Evolutionary conservation across 37 sponge, comb jelly and placozoan genomes (phyloP), one percentile per base, ranked within the genome.

Genomic region (Ianthella basta): DNA sequence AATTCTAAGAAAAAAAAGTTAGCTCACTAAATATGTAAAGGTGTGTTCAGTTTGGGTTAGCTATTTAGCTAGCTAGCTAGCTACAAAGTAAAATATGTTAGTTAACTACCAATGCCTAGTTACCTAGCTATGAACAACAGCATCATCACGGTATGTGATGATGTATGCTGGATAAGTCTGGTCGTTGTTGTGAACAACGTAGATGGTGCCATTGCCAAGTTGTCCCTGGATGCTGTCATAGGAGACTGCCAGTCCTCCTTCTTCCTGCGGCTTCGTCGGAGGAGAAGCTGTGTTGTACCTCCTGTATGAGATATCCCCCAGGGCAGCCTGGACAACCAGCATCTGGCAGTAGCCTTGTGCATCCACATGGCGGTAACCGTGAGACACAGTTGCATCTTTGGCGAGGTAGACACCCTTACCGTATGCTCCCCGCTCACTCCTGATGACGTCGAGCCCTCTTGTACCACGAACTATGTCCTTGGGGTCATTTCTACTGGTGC

Each of bases 111-210:
- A n/a, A n/a, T n/a, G n/a, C n/a, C n/a, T n/a, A n/a, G n/a, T n/a
- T n/a, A n/a, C n/a, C n/a, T n/a, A n/a, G 3, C 50, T 10, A 44
- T 44, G 50, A 10, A 8, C 50, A 44, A 44, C 50, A 44, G 50
- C 50, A 44, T 44, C 50, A 44, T 44, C 50, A 44, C 50, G 50
- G 10, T 75, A 75, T 21, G 78, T 75, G n/a, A 75, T 75, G 78
- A 40, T 12, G 23, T 75, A 75, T 39, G 78, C 78, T 23, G 78
- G 78, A 36, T 75, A 75, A 0, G 54, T 53, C 78, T 75, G 78
- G 38, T 75, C 78, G 38, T 75, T 75, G 78, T 44, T 39, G 53
- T 75, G 78, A 3, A 75, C 78, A 40, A 75, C 10, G 54, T 75
- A 75, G n/a, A 75, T 75, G n/a, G 32, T 10, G 14, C n/a, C 10